Base-by-base conservation (phyloP, 2,113 vertebrate genomes). In the Saguinus imperator region DNA sequence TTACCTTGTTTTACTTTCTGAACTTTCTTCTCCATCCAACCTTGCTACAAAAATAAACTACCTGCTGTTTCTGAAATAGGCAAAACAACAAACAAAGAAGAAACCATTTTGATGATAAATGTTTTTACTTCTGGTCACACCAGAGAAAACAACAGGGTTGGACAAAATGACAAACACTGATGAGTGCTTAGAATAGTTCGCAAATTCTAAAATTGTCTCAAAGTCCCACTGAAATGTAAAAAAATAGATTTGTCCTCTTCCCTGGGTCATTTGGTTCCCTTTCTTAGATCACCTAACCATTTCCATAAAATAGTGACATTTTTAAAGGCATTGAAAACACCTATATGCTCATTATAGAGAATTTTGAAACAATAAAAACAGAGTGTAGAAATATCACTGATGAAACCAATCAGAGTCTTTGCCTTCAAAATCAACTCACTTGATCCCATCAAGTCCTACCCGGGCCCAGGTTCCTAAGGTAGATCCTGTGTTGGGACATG, bases 21-120 rank as follows among this genome's bases (percentile, higher is more conserved):
- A 95, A 86, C 3, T 32, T 79, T 66, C 20, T 82, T 72, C 20
- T 89, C 40, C 55, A 45, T 66, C 27, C 17, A 72, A 9, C 43
- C n/a, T 89, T 82, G 58, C 55, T 92, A 76, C 17, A 73, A 66
- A 87, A 84, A 37, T 43, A 4, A 75, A 79, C 18, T 64, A 18
- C 92, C 58, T 87, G n/a, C 84, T 92, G 57, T 94, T 72, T 96
- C 55, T 85, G 72, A 94, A 92, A 94, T 91, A 64, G 84, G 32
- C 43, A 55, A 91, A 89, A 73, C 75, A 94, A 29, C 13, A 58
- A 58, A 58, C 58, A 64, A 64, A 29, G 25, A 64, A 64, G 27
- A 64, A 64, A 13, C 6, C 27, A 66, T 86, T 89, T 96, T 89
- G 85, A 93, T 35, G 68, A 58, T 83, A 50, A 75, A 13, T 5